Conservation (phyloP, 2,113 vertebrate genomes). For the Psittacula cyanocephala region DNA sequence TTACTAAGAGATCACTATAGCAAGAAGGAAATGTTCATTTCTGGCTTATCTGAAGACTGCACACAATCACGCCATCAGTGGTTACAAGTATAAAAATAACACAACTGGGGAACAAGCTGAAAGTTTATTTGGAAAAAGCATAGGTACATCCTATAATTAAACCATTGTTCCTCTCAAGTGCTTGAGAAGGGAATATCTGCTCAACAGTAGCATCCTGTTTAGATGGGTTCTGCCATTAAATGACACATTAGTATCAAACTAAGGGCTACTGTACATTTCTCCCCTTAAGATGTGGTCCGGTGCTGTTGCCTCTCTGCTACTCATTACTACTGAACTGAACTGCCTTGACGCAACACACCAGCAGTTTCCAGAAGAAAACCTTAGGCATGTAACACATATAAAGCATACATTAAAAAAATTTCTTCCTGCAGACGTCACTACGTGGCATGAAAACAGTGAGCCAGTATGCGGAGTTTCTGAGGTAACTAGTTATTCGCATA, state of each 20-base stretch:
- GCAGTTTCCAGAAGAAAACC: background rate
- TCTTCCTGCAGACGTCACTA: background rate
- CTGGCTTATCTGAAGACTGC: conserved; percentile 16
- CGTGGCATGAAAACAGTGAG: background rate
- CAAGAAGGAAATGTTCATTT: conserved; percentile 17
- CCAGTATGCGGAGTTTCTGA: background rate
- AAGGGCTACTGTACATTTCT: background rate
- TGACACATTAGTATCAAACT: background rate
- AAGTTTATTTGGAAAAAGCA: conserved; percentile 43
- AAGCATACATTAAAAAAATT: background rate
- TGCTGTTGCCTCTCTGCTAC: background rate
- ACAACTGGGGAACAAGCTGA: conserved; percentile 6
- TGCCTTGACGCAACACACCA: background rate
- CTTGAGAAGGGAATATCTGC: conserved; percentile 23
- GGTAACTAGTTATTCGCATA: background rate
- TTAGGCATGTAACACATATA: background rate
- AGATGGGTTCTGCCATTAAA: conserved; percentile 7
- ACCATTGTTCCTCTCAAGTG: conserved; percentile 18
- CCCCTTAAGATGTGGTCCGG: background rate
- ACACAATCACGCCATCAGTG: background rate
- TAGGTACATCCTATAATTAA: conserved; percentile 53
- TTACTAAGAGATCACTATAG: background rate
- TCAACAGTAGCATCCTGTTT: conserved; percentile 39
- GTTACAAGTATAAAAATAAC: conserved; percentile 36
- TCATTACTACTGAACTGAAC: background rate